phyloP scores from a whole-genome alignment of 2,888 invertebrate species.

The Latheticus oryzae region DNA sequence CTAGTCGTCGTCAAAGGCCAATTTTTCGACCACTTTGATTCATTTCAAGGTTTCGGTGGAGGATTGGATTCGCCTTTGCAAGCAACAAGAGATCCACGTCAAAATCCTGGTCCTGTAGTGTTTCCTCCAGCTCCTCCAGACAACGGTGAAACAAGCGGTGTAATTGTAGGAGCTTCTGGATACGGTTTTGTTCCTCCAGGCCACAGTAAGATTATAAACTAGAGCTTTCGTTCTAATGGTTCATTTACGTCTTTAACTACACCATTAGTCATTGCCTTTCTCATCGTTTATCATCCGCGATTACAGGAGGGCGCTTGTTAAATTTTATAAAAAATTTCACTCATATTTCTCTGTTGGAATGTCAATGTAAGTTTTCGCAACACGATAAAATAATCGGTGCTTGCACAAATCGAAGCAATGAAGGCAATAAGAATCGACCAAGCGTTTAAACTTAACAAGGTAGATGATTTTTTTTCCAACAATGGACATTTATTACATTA shows the following conservation, averaged over 20 bases:
- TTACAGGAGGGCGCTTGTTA: neutral
- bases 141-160: conserved; percentile 78
- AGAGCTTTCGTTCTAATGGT: neutral
- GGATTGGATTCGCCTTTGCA: conserved; percentile 65
- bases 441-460: conserved; percentile 3
- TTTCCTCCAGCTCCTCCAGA: conserved; percentile 80
- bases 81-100: conserved; percentile 70
- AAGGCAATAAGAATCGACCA: conserved; percentile 11
- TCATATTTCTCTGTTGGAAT: conserved; percentile 10
- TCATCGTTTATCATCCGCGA: conserved; percentile 16
- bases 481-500: conserved; percentile 12
- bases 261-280: conserved; percentile 22
- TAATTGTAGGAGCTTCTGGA: conserved; percentile 85
- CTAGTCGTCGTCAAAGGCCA: conserved; percentile 61
- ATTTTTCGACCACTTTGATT: conserved; percentile 64
- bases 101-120: conserved; percentile 81
- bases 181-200: conserved; percentile 86
- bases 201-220: conserved; percentile 28
- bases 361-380: conserved; percentile 1
- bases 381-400: neutral
- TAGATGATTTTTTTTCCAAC: no score
- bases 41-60: conserved; percentile 65
- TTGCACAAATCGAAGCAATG: conserved; percentile 9
- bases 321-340: no score
- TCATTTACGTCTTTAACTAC: conserved; percentile 16